Evolutionary conservation across 1,140 invertebrate genomes (phyloP), one percentile per base, ranked within the genome.

Genomic region (Drosophila erecta): DNA sequence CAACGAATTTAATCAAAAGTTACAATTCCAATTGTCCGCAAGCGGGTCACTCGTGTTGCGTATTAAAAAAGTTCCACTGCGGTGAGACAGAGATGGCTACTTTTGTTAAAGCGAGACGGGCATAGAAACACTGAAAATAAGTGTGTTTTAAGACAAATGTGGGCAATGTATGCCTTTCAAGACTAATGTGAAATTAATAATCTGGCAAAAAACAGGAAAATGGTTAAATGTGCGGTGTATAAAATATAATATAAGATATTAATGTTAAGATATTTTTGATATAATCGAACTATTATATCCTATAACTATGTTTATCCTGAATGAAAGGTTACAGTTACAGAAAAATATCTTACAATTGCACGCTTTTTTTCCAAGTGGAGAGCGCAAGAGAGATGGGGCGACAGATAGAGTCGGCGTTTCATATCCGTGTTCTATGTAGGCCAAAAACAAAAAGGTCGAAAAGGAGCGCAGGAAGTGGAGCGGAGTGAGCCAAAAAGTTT

Each of bases 21-120:
- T 87, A 87, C 84, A 87, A 89, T 87, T 87, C 67, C 84, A 87
- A 87, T 87, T 87, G 84, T 87, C 84, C 84, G 84, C 84, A 87
- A 87, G 84, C 84, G 84, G 84, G 84, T 87, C 84, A 87, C 79
- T 87, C 84, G 84, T 87, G 84, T 87, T 87, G 84, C 84, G 84
- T 87, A 87, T 87, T 87, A 87, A 87, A 87, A 87, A 87, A 87
- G 83, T 87, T 87, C 50, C 59, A 41, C 83, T 79, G 71, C 75
- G 65, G 77, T 70, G 66, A 70, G 66, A 70, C 50, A 57, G 65
- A 38, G 66, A 70, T 10, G 41, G 64, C 35, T 20, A 14, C 33
- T 20, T 33, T 11, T 17, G 11, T 24, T 35, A 17, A 37, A 54
- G 22, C 24, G 27, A 50, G 47, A 47, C 11, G 20, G 40, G 22